Evolutionary conservation across 1,140 invertebrate genomes (phyloP).

Genomic region (Camponotus pennsylvanicus): DNA sequence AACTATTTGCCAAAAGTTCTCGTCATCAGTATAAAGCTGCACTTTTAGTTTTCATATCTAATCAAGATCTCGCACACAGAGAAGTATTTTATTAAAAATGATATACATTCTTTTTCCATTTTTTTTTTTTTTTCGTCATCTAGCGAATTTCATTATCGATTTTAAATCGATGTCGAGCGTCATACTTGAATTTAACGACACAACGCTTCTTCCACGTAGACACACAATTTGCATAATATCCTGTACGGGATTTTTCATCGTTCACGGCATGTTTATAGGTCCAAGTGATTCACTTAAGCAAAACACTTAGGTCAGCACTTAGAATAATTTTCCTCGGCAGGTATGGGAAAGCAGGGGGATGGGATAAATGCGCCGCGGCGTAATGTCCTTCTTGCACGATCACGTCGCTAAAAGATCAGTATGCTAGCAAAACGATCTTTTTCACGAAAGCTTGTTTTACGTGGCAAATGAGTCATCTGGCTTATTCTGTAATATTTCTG

Average conservation of each 20-base stretch:
- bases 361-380: conserved; percentile 17
- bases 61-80: neutral
- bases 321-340: conserved; percentile 43
- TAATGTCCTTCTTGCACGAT: conserved; percentile 47
- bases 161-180: conserved; percentile 41
- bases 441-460: conserved; percentile 27
- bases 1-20: neutral
- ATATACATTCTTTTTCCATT: neutral
- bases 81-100: neutral
- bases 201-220: neutral
- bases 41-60: conserved; percentile 16
- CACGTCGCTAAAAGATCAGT: neutral
- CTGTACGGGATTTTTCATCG: conserved; percentile 45
- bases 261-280: conserved; percentile 20
- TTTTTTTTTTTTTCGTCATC: neutral
- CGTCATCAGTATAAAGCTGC: neutral
- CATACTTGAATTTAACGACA: conserved; percentile 10
- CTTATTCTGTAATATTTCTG: no score
- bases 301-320: conserved; percentile 52
- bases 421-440: conserved; percentile 27
- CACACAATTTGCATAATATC: conserved; percentile 56
- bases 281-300: conserved; percentile 41
- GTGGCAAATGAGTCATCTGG: neutral
- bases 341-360: neutral
- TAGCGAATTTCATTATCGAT: conserved; percentile 40